These are phyloP conservation scores for Apotomis betuletana DNA, from an alignment of 2,888 invertebrate species.

Conservation along the genomic window DNA sequence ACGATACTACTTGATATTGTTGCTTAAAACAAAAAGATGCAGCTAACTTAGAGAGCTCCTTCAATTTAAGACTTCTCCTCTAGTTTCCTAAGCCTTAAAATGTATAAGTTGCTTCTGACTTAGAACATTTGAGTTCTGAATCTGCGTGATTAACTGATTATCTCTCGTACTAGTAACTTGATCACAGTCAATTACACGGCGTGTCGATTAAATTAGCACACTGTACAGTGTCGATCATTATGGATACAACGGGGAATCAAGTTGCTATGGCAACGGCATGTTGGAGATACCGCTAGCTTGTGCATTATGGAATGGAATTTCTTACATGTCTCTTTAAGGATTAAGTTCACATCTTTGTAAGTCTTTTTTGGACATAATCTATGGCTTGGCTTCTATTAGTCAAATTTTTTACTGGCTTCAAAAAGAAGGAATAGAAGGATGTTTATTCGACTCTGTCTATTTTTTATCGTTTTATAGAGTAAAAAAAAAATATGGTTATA, in stretches of 20 bases:
- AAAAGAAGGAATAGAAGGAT: too few relatives aligned
- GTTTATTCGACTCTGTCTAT: too few relatives aligned
- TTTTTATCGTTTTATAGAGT: too few relatives aligned
- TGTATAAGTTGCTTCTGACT: background rate
- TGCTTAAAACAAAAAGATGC: background rate
- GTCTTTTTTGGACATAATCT: background rate
- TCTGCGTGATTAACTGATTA: conserved; percentile 12
- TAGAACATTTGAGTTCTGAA: conserved; percentile 2
- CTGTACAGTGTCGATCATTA: background rate
- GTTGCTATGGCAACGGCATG: background rate
- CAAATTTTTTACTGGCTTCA: too few relatives aligned
- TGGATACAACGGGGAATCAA: background rate
- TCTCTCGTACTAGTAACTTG: conserved; percentile 5
- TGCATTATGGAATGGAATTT: background rate
- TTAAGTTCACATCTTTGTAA: background rate
- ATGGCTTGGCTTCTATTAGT: too few relatives aligned
- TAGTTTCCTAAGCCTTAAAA: background rate
- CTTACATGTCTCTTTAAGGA: conserved; percentile 1
- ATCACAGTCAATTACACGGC: conserved; percentile 3
- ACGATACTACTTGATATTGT: background rate
- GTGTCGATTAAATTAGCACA: conserved; percentile 2
- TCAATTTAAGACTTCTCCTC: background rate
- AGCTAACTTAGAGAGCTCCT: background rate
- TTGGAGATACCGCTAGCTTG: background rate
- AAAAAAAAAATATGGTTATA: too few relatives aligned